Base-by-base conservation (phyloP, 1,140 invertebrate species). In the Carposina sasakii region DNA sequence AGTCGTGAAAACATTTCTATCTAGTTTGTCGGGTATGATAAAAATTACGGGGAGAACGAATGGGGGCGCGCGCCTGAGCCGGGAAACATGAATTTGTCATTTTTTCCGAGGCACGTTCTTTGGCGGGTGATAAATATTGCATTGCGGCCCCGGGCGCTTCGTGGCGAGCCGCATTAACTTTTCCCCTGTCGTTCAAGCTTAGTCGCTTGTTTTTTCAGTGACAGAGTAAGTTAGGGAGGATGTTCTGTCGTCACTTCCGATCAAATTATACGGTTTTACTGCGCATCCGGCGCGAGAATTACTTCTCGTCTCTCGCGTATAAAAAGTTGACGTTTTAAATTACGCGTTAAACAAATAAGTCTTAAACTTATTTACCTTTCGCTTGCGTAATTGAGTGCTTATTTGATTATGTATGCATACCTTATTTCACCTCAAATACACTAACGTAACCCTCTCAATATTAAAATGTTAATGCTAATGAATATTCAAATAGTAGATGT, bases 51-150 rank as follows among this genome's bases (percentile, higher is more conserved):
- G 41, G 50, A 58, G 71, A 73, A 79, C 78, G 79, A 76, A 78
- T 75, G 71, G 57, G 63, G 37, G 61, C 36, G 48, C 23, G 49
- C 53, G 48, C 36, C 52, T 48, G 36, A 52, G 43, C 46, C 47
- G 63, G 62, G 68, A 64, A 71, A 75, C 76, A 78, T 81, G 78
- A 78, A 82, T 82, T 82, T 82, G 78, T 81, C 76, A 82, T 82
- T 81, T 81, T 79, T 82, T 79, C 76, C 68, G 56, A 69, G 75
- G 69, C 76, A 82, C 78, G 78, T 79, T 65, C 73, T 68, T 72
- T 65, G 62, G 60, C 63, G 60, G 62, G 75, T 76, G 70, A 82
- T 82, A 79, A 82, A 79, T 82, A 82, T 82, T 78, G 78, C 73
- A 82, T 82, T 72, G 76, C 69, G 60, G 56, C 65, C 57, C 67